These are phyloP conservation scores for Malurus splendens DNA, from an alignment of 2,797 vertebrate species.

Conservation along the genomic window DNA sequence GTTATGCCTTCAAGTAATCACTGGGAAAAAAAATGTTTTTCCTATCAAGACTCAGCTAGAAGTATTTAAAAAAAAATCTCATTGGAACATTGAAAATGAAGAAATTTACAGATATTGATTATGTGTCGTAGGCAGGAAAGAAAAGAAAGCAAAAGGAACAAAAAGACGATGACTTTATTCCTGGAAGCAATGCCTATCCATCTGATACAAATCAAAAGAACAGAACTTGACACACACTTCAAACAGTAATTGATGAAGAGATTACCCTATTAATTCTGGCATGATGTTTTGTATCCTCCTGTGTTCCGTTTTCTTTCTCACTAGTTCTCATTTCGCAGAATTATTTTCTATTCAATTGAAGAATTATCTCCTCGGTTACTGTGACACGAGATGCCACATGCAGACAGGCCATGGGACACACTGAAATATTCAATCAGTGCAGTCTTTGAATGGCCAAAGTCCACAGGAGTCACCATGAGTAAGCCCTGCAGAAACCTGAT, in stretches of 20 bases:
- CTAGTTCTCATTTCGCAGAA: background rate
- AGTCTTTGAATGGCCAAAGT: background rate
- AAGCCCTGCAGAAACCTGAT: background rate
- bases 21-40: background rate
- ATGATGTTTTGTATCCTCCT: background rate
- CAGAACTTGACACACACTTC: background rate
- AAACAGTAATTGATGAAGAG: background rate
- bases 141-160: background rate
- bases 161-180: background rate
- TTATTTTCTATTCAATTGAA: background rate
- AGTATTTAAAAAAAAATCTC: background rate
- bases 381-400: background rate
- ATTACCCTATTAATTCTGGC: background rate
- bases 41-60: background rate
- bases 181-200: background rate
- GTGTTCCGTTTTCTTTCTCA: background rate
- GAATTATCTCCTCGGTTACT: background rate
- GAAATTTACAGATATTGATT: background rate
- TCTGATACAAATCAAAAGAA: background rate
- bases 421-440: background rate
- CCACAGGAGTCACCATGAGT: background rate
- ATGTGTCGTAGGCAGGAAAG: background rate
- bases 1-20: background rate
- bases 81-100: background rate
- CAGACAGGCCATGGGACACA: accelerated